Conservation (phyloP, 2,797 vertebrate species). For the Anguilla marmorata region DNA sequence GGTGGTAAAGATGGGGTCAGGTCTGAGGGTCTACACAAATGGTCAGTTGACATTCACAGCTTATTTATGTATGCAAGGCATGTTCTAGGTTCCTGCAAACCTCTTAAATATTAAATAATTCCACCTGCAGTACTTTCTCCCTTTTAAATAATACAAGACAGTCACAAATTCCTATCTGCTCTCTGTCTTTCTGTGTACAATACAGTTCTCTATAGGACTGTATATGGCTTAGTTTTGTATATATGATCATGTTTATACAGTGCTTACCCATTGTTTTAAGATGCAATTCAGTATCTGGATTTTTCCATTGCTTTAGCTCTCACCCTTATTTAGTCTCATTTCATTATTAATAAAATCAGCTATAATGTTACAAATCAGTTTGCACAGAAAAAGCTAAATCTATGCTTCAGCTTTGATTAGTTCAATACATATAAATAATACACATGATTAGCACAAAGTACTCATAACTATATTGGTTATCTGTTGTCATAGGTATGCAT, state of each 20-base stretch:
- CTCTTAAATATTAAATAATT: conserved; percentile 72
- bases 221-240: background rate
- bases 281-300: background rate
- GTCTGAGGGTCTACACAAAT: conserved; percentile 52
- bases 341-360: background rate
- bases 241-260: background rate
- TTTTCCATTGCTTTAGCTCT: background rate
- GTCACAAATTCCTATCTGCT: conserved; percentile 54
- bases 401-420: background rate
- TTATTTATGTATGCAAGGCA: conserved; percentile 65
- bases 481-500: background rate
- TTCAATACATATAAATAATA: background rate
- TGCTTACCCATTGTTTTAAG: background rate
- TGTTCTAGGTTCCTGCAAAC: conserved; percentile 56
- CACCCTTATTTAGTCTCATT: background rate
- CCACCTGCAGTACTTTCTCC: conserved; percentile 64
- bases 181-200: conserved; percentile 13
- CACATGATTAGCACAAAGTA: background rate
- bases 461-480: background rate
- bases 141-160: conserved; percentile 62
- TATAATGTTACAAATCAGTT: background rate
- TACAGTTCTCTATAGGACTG: background rate
- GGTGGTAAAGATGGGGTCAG: conserved; percentile 31
- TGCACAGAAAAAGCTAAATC: background rate
- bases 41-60: conserved; percentile 54